Conservation (phyloP, 2,113 vertebrate genomes). For the Ifrita kowaldi region DNA sequence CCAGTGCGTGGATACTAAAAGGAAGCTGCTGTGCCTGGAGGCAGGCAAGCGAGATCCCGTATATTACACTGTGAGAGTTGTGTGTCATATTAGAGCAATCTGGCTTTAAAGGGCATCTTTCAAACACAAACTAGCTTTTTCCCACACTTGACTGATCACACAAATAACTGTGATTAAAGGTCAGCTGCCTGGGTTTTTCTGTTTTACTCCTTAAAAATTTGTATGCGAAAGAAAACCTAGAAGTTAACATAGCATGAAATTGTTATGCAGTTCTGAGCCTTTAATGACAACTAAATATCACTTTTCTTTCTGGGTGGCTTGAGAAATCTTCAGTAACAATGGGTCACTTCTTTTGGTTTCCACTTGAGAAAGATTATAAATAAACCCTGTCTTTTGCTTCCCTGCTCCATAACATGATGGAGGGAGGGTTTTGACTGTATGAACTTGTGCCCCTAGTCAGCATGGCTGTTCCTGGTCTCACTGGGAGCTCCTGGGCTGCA, state of each 20-base stretch:
- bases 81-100: constrained; percentile 59
- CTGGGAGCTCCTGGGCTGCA: background rate
- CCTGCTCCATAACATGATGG: background rate
- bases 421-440: background rate
- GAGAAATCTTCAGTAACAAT: background rate
- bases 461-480: accelerated
- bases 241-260: constrained; percentile 66
- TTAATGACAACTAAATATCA: constrained; percentile 34
- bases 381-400: background rate
- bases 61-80: background rate
- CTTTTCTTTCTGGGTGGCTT: constrained; percentile 41
- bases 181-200: constrained; percentile 62
- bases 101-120: constrained; percentile 65
- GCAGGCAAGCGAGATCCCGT: background rate
- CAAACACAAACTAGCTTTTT: constrained; percentile 60
- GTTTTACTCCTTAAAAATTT: constrained; percentile 58
- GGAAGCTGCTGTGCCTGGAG: background rate
- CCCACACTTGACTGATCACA: constrained; percentile 58
- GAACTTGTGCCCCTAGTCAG: background rate
- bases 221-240: constrained; percentile 31
- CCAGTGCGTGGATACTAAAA: background rate
- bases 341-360: constrained; percentile 2
- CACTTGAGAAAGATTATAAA: background rate
- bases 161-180: constrained; percentile 71
- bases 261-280: constrained; percentile 38